Evolutionary conservation across 2,797 vertebrate genomes (phyloP).

Genomic region (Centroberyx gerrardi): DNA sequence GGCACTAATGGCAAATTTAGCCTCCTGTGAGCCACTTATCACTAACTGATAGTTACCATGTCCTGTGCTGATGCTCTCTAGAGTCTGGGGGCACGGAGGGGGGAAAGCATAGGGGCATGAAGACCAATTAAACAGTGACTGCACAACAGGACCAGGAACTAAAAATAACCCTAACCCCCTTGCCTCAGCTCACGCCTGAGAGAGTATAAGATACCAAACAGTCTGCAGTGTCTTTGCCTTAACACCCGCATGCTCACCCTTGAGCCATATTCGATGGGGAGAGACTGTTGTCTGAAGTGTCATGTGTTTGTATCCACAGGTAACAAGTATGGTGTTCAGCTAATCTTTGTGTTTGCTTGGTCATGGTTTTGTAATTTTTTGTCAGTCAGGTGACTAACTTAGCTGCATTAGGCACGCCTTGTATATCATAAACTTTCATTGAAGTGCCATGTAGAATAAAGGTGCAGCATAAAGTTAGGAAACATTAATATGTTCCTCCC

Average conservation of each 20-base stretch:
- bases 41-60: conserved; percentile 43
- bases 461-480: not conserved
- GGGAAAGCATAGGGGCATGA: conserved; percentile 59
- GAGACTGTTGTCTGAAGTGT: not conserved
- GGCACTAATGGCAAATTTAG: conserved; percentile 47
- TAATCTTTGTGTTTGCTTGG: not conserved
- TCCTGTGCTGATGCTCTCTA: conserved; percentile 40
- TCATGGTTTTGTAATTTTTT: not conserved
- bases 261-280: too few species aligned
- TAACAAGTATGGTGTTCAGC: conserved; percentile 21
- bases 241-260: conserved; percentile 14
- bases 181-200: conserved; percentile 37
- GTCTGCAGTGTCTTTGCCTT: conserved; percentile 37
- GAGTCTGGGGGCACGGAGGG: conserved; percentile 26
- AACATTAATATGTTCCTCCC: not conserved
- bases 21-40: conserved; percentile 23
- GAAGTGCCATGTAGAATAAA: not conserved
- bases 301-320: conserved; percentile 3
- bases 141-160: conserved; percentile 67
- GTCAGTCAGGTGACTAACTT: not conserved
- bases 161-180: conserved; percentile 69
- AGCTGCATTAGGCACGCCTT: not conserved
- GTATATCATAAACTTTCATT: not conserved
- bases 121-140: conserved; percentile 75
- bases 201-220: conserved; percentile 31